These are phyloP conservation scores for Pygoscelis adeliae DNA, from an alignment of 2,113 vertebrate genomes.

Conservation along the genomic window DNA sequence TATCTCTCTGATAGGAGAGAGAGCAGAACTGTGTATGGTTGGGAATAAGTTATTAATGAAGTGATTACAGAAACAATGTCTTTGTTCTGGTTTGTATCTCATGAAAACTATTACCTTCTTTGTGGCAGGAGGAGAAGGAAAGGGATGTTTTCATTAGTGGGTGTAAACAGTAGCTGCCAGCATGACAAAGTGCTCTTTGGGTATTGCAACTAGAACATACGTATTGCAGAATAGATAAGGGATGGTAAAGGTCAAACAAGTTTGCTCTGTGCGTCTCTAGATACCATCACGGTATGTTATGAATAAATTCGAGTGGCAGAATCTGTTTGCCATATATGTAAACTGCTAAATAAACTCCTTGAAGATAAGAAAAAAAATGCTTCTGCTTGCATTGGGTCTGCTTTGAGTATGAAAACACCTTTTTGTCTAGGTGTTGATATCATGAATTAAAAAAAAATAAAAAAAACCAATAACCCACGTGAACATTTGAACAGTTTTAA, in stretches of 20 bases:
- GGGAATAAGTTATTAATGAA: not conserved
- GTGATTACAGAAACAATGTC: not conserved
- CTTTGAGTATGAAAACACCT: not conserved
- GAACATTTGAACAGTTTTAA: not conserved
- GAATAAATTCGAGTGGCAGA: not conserved
- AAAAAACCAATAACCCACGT: not conserved
- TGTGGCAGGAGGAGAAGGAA: not conserved
- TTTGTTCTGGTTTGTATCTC: not conserved
- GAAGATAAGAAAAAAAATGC: not conserved
- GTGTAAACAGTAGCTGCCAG: slow-evolving; percentile 1
- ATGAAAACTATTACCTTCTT: not conserved
- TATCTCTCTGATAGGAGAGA: not conserved
- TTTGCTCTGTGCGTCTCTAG: not conserved
- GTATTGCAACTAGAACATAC: not conserved
- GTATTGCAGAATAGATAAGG: not conserved
- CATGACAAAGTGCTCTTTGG: not conserved
- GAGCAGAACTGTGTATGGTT: not conserved
- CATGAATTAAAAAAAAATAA: not conserved
- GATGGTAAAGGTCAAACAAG: not conserved
- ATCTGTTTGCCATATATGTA: not conserved
- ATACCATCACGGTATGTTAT: not conserved
- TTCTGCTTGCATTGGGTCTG: not conserved
- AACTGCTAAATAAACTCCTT: not conserved
- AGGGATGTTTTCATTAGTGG: not conserved
- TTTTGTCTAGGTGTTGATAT: not conserved